Conservation (phyloP, 2,888 invertebrate genomes). For the Nemurella pictetii region DNA sequence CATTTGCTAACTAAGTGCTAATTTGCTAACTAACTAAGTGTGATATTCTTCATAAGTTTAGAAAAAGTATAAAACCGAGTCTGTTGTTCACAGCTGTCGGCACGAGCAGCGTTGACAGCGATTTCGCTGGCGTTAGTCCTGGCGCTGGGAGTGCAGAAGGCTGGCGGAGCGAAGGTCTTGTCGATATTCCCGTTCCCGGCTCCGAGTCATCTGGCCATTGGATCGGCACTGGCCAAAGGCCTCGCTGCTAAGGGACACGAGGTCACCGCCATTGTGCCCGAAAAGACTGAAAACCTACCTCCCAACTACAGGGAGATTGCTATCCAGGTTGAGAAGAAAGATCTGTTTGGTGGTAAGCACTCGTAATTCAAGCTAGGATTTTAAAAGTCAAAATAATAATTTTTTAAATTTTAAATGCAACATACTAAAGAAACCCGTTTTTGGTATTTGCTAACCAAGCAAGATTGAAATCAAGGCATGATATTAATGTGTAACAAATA, state of each 20-base stretch:
- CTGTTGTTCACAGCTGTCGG: not conserved
- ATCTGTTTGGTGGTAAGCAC: not conserved
- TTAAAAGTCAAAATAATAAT: too few species aligned
- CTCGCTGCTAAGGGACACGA: conserved; percentile 55
- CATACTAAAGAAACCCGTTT: too few species aligned
- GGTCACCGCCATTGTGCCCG: conserved; percentile 44
- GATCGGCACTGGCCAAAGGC: conserved; percentile 52
- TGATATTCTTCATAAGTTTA: too few species aligned
- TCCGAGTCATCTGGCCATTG: conserved; percentile 57
- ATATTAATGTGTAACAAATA: too few species aligned
- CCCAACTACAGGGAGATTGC: not conserved
- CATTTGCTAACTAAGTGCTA: too few species aligned
- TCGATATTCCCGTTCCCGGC: conserved; percentile 54
- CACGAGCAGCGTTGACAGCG: not conserved
- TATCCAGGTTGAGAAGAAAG: not conserved
- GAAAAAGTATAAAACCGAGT: not conserved
- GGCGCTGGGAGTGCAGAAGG: not conserved
- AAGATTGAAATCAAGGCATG: not conserved
- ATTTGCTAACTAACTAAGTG: too few species aligned
- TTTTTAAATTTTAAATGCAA: too few species aligned
- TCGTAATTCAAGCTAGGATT: too few species aligned
- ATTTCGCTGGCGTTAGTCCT: not conserved
- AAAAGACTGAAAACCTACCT: not conserved
- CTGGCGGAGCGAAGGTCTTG: conserved; percentile 47
- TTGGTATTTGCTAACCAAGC: not conserved